These are phyloP conservation scores for Numenius phaeopus DNA, from an alignment of 2,797 vertebrate genomes.

Conservation along the genomic window DNA sequence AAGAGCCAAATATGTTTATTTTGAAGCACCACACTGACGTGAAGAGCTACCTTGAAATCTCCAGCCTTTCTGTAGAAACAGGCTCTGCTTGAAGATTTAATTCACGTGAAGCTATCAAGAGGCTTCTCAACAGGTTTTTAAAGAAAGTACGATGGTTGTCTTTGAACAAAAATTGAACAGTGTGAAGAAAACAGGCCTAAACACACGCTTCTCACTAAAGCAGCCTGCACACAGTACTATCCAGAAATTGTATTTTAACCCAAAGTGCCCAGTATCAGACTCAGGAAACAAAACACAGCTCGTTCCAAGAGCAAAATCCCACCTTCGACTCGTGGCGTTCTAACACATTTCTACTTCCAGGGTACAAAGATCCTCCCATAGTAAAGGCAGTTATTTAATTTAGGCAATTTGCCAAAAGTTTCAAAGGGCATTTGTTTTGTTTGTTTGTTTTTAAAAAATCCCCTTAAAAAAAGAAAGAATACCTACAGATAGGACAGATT, in stretches of 20 bases:
- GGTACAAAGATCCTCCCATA: neutral
- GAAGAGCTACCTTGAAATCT: neutral
- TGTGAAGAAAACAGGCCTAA: neutral
- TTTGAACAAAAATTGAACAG: neutral
- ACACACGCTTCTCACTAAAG: neutral
- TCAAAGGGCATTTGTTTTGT: neutral
- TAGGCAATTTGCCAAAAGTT: neutral
- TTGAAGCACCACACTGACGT: neutral
- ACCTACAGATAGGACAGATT: neutral
- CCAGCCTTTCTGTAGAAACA: neutral
- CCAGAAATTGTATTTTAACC: neutral
- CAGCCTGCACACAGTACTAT: neutral
- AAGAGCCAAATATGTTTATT: neutral
- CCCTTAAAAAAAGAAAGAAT: neutral
- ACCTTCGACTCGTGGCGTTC: neutral
- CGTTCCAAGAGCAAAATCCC: neutral
- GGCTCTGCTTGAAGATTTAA: neutral
- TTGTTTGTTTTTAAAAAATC: neutral
- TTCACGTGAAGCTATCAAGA: neutral
- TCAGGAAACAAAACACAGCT: neutral
- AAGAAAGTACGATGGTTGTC: neutral
- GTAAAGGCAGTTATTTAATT: neutral
- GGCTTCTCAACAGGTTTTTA: neutral
- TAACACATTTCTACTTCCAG: neutral
- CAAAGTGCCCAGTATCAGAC: neutral